phyloP scores from a whole-genome alignment of 23 tunicate species.

The Pegea sp. region DNA sequence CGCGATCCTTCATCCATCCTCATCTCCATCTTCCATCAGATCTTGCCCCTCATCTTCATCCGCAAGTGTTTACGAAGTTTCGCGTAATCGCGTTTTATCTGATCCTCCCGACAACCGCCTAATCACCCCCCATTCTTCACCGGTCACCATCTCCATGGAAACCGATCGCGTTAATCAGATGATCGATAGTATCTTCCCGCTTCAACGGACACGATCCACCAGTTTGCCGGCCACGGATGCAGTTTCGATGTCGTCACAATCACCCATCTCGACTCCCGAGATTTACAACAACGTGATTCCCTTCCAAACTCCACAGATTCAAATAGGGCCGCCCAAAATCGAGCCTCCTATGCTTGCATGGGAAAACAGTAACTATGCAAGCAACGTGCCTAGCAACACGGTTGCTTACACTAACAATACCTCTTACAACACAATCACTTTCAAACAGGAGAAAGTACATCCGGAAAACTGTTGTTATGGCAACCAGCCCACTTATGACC shows the following conservation, averaged over 20 bases:
- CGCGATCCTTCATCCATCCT: slow-evolving; percentile 69
- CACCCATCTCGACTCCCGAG: slow-evolving; percentile 3
- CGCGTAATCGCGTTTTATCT: slow-evolving; percentile 20
- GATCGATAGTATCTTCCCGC: slow-evolving; percentile 4
- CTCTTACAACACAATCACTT: too few relatives aligned
- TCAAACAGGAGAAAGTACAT: too few relatives aligned
- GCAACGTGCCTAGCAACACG: too few relatives aligned
- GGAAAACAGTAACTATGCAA: too few relatives aligned
- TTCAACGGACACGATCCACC: slow-evolving; percentile 42
- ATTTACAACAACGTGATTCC: neutral
- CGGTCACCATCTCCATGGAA: slow-evolving; percentile 1
- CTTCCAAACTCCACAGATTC: slow-evolving; percentile 1
- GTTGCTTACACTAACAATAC: too few relatives aligned
- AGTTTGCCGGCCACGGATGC: slow-evolving; percentile 41
- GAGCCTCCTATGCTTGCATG: slow-evolving; percentile 1
- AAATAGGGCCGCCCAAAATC: neutral
- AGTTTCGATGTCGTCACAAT: slow-evolving; percentile 22
- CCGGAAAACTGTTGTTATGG: too few relatives aligned
- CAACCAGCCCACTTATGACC: too few relatives aligned
- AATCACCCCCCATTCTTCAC: slow-evolving; percentile 16
- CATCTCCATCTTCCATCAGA: slow-evolving; percentile 14
- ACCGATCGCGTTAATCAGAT: slow-evolving; percentile 7
- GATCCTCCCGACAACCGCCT: slow-evolving; percentile 47
- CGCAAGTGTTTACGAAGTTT: slow-evolving; percentile 2
- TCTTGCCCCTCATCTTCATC: slow-evolving; percentile 13